Conservation (phyloP, 2,113 vertebrate species). For the Mugil cephalus region DNA sequence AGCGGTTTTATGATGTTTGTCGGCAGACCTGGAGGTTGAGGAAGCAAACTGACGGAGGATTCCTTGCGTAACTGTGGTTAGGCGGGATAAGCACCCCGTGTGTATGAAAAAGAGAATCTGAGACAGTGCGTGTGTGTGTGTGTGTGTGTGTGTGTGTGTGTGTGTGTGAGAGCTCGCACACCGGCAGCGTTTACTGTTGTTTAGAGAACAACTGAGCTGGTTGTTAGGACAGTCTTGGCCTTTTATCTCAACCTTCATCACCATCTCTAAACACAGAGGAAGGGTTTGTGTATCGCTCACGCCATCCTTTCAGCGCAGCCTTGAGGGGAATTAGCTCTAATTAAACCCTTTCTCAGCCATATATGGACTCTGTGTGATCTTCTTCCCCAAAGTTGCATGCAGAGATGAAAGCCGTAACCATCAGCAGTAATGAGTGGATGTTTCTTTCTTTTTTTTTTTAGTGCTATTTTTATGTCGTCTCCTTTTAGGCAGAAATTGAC, state of each 20-base stretch:
- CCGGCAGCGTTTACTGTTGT: constrained; percentile 62
- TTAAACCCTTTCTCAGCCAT: constrained; percentile 50
- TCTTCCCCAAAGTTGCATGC: constrained; percentile 6
- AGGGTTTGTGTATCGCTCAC: constrained; percentile 57
- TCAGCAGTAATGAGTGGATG: constrained; percentile 16
- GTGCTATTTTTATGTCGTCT: neutral
- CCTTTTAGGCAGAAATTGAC: neutral
- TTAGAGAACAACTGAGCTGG: constrained; percentile 60
- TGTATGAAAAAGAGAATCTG: constrained; percentile 19
- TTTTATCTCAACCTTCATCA: constrained; percentile 67
- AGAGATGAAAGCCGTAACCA: constrained; percentile 41
- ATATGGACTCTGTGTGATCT: constrained; percentile 27
- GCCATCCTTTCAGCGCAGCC: constrained; percentile 57
- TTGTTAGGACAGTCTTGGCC: constrained; percentile 58
- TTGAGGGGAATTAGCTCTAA: constrained; percentile 48
- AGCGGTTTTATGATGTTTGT: constrained; percentile 77
- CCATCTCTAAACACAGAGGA: constrained; percentile 66
- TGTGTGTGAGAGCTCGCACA: constrained; percentile 16
- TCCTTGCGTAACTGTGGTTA: constrained; percentile 72
- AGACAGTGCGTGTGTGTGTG: neutral
- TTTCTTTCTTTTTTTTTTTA: too few relatives aligned
- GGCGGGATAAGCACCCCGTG: constrained; percentile 33
- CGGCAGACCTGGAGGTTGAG: constrained; percentile 53
- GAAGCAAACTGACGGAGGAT: constrained; percentile 62
- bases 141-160: constrained; percentile 7